Evolutionary conservation across 2,113 vertebrate species (phyloP).

Genomic region (Argyrosomus japonicus): DNA sequence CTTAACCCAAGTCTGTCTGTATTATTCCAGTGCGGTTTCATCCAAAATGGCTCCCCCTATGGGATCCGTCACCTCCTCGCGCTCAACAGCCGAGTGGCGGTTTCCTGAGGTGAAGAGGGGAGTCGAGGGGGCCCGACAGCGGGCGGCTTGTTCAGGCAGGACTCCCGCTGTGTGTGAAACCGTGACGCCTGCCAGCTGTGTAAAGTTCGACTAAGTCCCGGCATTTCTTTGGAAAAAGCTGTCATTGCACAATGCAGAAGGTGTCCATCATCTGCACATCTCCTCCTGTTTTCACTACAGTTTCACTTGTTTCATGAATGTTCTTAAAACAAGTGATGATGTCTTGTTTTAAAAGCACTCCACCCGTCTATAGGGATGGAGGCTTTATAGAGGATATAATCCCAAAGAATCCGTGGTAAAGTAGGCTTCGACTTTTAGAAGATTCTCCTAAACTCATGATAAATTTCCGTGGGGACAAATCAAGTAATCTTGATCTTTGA

Average conservation of each 20-base stretch:
- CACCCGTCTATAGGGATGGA: background rate
- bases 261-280: constrained; percentile 22
- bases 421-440: too few species aligned
- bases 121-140: constrained; percentile 39
- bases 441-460: too few species aligned
- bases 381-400: background rate
- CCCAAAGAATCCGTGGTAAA: too few species aligned
- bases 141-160: constrained; percentile 68
- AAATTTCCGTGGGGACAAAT: too few species aligned
- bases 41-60: constrained; percentile 44
- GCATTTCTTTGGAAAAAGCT: constrained; percentile 29
- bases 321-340: background rate
- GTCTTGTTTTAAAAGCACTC: constrained; percentile 5
- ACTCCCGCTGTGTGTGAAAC: constrained; percentile 49
- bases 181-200: constrained; percentile 69
- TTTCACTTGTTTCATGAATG: constrained; percentile 8
- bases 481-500: too few species aligned
- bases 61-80: background rate
- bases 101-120: constrained; percentile 61
- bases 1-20: constrained; percentile 28
- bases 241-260: constrained; percentile 24
- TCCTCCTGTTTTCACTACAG: constrained; percentile 22
- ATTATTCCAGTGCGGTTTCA: constrained; percentile 49
- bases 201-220: constrained; percentile 60
- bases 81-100: constrained; percentile 17